These are phyloP conservation scores for Burhinus oedicnemus DNA, from an alignment of 2,113 vertebrate species.

Conservation along the genomic window DNA sequence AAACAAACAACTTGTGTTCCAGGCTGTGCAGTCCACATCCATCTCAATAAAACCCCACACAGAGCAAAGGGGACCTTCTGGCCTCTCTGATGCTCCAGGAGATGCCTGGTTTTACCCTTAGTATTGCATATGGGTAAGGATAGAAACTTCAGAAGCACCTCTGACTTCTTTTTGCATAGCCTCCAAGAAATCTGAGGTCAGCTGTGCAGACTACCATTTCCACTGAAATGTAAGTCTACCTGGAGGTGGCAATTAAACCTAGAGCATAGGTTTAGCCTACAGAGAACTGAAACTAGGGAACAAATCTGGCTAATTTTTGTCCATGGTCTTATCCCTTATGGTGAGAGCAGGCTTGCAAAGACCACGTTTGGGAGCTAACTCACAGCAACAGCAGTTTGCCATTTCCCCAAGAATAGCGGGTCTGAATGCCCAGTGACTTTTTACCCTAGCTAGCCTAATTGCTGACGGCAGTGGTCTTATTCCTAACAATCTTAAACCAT, in stretches of 20 bases:
- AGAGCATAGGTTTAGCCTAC: background rate
- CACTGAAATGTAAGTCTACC: background rate
- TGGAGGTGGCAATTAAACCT: background rate
- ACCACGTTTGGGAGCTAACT: background rate
- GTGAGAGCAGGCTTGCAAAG: background rate
- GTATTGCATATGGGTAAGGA: background rate
- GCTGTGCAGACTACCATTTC: background rate
- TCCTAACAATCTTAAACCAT: background rate
- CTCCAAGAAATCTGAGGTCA: background rate
- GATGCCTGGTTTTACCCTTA: background rate
- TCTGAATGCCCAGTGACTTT: background rate
- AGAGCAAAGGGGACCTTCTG: background rate
- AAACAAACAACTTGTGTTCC: conserved; percentile 35
- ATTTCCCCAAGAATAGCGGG: background rate
- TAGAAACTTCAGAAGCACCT: background rate
- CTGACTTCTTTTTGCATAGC: background rate
- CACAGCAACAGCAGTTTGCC: background rate
- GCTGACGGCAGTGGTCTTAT: background rate
- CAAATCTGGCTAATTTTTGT: background rate
- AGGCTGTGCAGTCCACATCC: background rate
- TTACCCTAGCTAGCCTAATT: background rate
- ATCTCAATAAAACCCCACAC: background rate
- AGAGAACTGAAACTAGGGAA: background rate
- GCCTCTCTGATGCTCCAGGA: background rate
- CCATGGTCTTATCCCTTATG: background rate